Percentiles rank a stretch among this genome's conserved stretches.
Evolutionary conservation across 1,140 invertebrate genomes (phyloP).

Genomic region (Cherax quadricarinatus): DNA sequence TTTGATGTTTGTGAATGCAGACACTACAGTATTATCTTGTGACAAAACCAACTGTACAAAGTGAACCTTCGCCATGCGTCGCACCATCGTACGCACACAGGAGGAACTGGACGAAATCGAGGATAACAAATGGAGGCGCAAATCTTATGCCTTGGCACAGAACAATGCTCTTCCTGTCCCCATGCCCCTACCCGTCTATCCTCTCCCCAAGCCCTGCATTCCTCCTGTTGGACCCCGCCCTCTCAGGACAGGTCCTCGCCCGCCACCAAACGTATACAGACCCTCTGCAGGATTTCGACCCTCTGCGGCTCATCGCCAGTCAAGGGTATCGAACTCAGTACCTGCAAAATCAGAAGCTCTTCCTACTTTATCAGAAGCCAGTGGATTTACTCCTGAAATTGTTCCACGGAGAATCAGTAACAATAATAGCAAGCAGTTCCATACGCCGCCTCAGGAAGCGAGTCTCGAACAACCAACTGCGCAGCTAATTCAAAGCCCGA

Average conservation of each 20-base stretch:
- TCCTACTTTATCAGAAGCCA: background rate
- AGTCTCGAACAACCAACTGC: background rate
- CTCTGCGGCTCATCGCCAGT: background rate
- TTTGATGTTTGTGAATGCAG: no score
- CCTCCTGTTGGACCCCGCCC: slow-evolving; percentile 16
- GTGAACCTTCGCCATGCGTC: slow-evolving; percentile 3
- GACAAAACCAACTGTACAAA: background rate
- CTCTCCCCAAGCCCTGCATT: slow-evolving; percentile 32
- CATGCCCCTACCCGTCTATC: slow-evolving; percentile 49
- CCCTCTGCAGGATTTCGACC: slow-evolving; percentile 4
- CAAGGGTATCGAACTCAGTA: background rate
- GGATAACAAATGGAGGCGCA: slow-evolving; percentile 52
- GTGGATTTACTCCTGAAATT: background rate
- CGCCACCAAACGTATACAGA: slow-evolving; percentile 1
- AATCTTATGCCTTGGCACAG: slow-evolving; percentile 59
- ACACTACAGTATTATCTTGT: background rate
- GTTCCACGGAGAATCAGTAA: background rate
- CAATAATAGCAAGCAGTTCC: no score
- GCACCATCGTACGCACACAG: background rate
- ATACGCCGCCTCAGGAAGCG: no score
- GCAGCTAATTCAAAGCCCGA: background rate
- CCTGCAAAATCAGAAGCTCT: background rate
- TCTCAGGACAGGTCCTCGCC: slow-evolving; percentile 9
- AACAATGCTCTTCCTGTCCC: slow-evolving; percentile 53
- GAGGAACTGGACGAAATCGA: slow-evolving; percentile 55